Conservation (phyloP, 2,888 invertebrate species). For the Scaptomyza caliginosa region DNA sequence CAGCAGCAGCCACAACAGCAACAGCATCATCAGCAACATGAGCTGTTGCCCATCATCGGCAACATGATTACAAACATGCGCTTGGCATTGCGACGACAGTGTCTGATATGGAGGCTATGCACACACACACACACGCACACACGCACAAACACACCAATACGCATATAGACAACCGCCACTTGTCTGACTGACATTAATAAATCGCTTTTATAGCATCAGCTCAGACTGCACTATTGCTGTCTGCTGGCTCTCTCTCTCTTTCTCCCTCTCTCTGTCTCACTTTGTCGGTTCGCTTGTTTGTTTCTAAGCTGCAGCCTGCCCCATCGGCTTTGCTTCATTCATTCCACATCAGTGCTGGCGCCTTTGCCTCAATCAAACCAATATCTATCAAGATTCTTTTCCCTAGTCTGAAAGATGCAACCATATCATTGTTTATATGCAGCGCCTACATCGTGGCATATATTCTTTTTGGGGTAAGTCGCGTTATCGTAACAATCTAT, state of each 20-base stretch:
- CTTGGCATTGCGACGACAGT: constrained; percentile 38
- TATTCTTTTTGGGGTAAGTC: constrained; percentile 23
- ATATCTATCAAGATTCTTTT: constrained; percentile 10
- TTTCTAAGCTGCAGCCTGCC: constrained; percentile 44
- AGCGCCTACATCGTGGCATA: constrained; percentile 1
- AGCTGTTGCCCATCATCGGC: constrained; percentile 61
- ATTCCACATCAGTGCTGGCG: constrained; percentile 69
- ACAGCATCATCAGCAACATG: constrained; percentile 52
- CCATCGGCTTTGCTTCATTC: constrained; percentile 63
- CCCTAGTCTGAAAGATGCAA: constrained; percentile 39
- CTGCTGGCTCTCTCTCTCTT: constrained; percentile 18
- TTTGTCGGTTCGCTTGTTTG: constrained; percentile 43
- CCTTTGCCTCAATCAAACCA: constrained; percentile 14
- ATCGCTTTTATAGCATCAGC: constrained; percentile 74
- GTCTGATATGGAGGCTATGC: constrained; percentile 24
- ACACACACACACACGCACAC: constrained; percentile 14
- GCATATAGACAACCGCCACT: constrained; percentile 53
- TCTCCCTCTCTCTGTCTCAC: constrained; percentile 4
- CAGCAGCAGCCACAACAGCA: constrained; percentile 23
- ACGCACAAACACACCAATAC: neutral
- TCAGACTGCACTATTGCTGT: constrained; percentile 31
- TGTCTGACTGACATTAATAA: constrained; percentile 77
- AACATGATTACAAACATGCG: constrained; percentile 72
- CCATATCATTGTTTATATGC: constrained; percentile 49
- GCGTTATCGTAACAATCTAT: constrained; percentile 37